phyloP scores from a whole-genome alignment of 2,888 invertebrate genomes.

The Odontocerum albicorne region DNA sequence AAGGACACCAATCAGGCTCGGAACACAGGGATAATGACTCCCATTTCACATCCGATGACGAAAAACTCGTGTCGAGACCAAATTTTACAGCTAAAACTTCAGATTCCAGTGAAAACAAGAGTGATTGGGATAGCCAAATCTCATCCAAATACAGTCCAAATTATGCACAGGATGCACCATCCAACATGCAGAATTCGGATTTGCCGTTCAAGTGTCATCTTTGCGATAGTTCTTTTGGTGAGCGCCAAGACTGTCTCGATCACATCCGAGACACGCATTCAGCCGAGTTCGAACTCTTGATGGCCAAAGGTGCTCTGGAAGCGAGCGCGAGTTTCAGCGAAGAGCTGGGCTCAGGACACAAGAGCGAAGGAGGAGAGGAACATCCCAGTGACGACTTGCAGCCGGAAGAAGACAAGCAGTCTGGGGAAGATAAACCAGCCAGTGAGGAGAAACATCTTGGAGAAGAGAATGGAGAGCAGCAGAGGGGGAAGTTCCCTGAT shows the following conservation, averaged over 20 bases:
- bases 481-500: constrained; percentile 80
- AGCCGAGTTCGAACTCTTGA: constrained; percentile 78
- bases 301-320: constrained; percentile 78
- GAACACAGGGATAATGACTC: constrained; percentile 38
- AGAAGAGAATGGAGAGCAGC: constrained; percentile 67
- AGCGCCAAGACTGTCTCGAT: constrained; percentile 76
- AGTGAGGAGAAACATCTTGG: constrained; percentile 61
- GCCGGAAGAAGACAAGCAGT: no score
- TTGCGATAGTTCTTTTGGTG: constrained; percentile 84
- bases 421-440: no score
- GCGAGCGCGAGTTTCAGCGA: constrained; percentile 50
- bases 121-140: constrained; percentile 33
- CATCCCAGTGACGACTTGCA: no score
- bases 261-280: constrained; percentile 78
- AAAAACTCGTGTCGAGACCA: constrained; percentile 40
- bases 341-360: constrained; percentile 40
- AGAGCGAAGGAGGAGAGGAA: constrained; percentile 52
- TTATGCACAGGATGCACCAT: constrained; percentile 18
- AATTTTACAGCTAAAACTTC: constrained; percentile 9
- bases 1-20: constrained; percentile 33
- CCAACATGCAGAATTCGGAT: constrained; percentile 54
- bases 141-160: constrained; percentile 30
- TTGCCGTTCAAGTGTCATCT: constrained; percentile 90
- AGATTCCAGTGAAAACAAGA: constrained; percentile 1
- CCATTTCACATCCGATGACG: constrained; percentile 25